These are phyloP conservation scores for Stegastes partitus DNA, from an alignment of 2,113 vertebrate genomes.

Conservation along the genomic window DNA sequence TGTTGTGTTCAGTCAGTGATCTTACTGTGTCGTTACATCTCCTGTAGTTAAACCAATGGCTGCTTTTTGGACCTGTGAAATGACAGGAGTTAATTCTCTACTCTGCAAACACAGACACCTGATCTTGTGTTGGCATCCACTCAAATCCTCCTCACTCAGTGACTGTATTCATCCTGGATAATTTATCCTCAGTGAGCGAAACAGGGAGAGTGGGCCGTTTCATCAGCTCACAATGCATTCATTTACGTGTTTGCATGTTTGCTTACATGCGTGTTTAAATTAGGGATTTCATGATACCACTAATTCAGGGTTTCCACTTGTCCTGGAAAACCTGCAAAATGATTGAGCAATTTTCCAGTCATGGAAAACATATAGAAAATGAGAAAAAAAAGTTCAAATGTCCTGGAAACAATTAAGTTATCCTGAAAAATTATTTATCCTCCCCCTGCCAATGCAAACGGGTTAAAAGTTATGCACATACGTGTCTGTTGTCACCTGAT, in stretches of 20 bases:
- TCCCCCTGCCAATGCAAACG: no score
- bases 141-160: slow-evolving; percentile 38
- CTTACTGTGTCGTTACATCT: not conserved
- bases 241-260: slow-evolving; percentile 9
- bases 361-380: no score
- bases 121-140: slow-evolving; percentile 49
- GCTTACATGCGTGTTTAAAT: slow-evolving; percentile 2
- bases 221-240: slow-evolving; percentile 9
- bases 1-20: not conserved
- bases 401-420: no score
- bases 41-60: slow-evolving; percentile 55
- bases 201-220: slow-evolving; percentile 13
- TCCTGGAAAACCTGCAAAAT: no score
- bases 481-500: no score
- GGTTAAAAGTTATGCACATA: no score
- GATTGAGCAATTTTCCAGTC: no score
- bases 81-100: slow-evolving; percentile 55
- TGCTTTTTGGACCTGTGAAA: slow-evolving; percentile 7
- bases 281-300: not conserved
- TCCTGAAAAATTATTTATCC: no score
- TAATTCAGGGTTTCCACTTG: no score
- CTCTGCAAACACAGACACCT: slow-evolving; percentile 53
- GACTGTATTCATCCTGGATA: slow-evolving; percentile 48
- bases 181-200: slow-evolving; percentile 24
- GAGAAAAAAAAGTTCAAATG: no score